Percentiles rank a stretch among this genome's conserved stretches.
Conservation (phyloP, 2,888 invertebrate genomes). For the Volucella bombylans region DNA sequence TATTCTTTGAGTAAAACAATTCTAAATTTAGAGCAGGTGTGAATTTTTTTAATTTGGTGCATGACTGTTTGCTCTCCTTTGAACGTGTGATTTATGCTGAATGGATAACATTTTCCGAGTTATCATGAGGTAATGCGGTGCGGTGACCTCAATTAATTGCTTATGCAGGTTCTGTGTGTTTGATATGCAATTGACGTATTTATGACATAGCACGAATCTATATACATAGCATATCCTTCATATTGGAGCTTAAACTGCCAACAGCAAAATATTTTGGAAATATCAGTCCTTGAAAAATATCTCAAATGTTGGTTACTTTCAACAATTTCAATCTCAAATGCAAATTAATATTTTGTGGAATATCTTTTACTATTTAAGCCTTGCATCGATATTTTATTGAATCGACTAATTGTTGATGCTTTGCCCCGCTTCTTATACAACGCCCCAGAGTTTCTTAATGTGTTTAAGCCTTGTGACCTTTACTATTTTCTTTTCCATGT, state of each 20-base stretch:
- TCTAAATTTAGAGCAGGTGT: slow-evolving; percentile 43
- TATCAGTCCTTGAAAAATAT: background rate
- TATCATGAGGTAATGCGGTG: slow-evolving; percentile 35
- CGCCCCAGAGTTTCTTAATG: too few relatives aligned
- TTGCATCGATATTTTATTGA: too few relatives aligned
- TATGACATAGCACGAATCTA: background rate
- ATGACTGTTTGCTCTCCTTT: slow-evolving; percentile 23
- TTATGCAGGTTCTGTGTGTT: slow-evolving; percentile 17
- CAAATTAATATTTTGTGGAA: too few relatives aligned
- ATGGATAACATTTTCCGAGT: slow-evolving; percentile 47
- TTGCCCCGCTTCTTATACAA: too few relatives aligned
- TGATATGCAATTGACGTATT: slow-evolving; percentile 18
- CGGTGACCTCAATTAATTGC: slow-evolving; percentile 52
- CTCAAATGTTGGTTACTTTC: too few relatives aligned
- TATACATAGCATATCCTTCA: background rate
- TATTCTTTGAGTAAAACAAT: background rate
- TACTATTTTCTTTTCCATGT: too few relatives aligned
- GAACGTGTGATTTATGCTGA: slow-evolving; percentile 36
- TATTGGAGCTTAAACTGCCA: background rate
- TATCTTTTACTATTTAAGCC: too few relatives aligned
- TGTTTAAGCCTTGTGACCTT: too few relatives aligned
- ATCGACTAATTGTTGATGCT: too few relatives aligned
- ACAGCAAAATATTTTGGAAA: background rate
- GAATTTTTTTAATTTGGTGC: slow-evolving; percentile 24
- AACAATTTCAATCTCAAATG: too few relatives aligned